A percentile compares a stretch with the other conserved stretches of the same genome.
Conservation (phyloP, 2,888 invertebrate species). For the Heliconius cydno region DNA sequence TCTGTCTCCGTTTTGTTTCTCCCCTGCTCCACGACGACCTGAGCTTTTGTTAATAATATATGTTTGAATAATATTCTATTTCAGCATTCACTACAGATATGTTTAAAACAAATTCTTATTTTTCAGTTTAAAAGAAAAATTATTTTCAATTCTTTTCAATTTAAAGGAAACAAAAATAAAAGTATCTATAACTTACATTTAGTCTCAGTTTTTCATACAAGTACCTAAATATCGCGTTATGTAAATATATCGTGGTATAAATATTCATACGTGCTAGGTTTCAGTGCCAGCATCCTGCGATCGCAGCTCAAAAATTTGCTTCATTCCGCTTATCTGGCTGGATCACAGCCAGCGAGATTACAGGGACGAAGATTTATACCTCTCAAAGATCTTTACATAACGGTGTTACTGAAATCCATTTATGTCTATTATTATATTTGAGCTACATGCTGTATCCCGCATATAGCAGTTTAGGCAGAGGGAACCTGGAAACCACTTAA, state of each 20-base stretch:
- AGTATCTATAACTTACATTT: background rate
- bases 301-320: constrained; percentile 20
- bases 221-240: background rate
- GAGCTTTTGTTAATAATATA: no score
- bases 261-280: constrained; percentile 10
- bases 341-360: constrained; percentile 27
- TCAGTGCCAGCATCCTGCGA: constrained; percentile 21
- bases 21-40: no score
- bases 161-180: background rate
- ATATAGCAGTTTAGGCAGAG: no score
- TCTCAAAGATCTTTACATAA: constrained; percentile 5
- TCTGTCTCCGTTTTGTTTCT: no score
- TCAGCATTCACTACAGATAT: no score
- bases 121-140: no score
- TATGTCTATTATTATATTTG: background rate
- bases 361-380: constrained; percentile 20
- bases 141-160: no score
- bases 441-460: no score
- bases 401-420: background rate
- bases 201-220: background rate
- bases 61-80: no score
- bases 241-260: background rate
- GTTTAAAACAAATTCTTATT: no score
- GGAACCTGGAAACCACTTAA: no score
- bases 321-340: constrained; percentile 29